phyloP scores from a whole-genome alignment of 2,797 vertebrate genomes.

The Gymnocypris eckloni region DNA sequence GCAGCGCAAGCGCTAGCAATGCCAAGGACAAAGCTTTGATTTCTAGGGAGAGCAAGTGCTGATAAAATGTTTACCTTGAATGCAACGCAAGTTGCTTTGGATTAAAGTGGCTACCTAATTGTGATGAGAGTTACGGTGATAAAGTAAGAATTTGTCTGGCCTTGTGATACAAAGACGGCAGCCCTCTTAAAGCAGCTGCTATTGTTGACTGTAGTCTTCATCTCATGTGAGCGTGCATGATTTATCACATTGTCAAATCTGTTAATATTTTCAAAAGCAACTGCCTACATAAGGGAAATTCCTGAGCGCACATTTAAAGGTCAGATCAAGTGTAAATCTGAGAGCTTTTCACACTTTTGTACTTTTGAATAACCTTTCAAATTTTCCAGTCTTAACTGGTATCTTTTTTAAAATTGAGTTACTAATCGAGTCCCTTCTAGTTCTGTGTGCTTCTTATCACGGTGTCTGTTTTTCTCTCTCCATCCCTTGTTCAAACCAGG shows the following conservation, averaged over 20 bases:
- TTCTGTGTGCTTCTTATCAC: conserved; percentile 25
- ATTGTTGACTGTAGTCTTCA: background rate
- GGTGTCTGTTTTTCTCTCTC: conserved; percentile 37
- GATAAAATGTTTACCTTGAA: background rate
- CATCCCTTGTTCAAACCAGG: conserved; percentile 78
- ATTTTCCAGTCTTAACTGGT: background rate
- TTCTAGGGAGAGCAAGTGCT: background rate
- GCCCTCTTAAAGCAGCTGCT: background rate
- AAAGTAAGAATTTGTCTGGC: background rate
- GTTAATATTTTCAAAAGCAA: background rate
- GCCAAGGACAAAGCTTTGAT: background rate
- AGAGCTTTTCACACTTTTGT: background rate
- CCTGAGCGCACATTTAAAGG: background rate
- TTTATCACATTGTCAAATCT: background rate
- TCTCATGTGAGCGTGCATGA: background rate
- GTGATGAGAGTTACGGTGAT: background rate
- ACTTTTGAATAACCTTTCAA: background rate
- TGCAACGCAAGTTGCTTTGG: background rate
- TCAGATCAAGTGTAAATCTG: background rate
- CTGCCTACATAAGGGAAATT: background rate
- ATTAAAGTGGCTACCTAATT: background rate
- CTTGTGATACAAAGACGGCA: background rate
- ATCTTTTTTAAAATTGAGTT: background rate
- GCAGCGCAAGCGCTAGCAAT: background rate
- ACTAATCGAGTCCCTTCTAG: conserved; percentile 17